Evolutionary conservation across 2,797 vertebrate species (phyloP), one percentile per base, ranked within the genome.

Genomic region (Sebastolobus altivelis): DNA sequence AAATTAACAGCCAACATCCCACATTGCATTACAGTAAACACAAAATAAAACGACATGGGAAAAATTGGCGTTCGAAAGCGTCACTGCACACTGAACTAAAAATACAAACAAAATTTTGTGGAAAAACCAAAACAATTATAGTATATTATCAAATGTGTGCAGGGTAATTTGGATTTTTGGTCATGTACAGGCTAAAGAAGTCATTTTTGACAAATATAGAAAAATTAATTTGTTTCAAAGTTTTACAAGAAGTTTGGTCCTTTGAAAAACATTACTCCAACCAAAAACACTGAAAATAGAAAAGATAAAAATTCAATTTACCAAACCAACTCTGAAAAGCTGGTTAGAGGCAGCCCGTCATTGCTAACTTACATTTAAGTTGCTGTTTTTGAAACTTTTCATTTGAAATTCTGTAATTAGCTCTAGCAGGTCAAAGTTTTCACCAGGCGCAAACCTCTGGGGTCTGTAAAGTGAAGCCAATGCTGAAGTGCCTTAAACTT

Each of bases 1-100:
- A 37, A 37, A 81, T 81, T 70, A 70, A 52, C 13, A 38, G 22
- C 37, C 58, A 29, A n/a, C 20, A n/a, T 54, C 43, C 25, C 18
- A 13, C 4, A 52, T 49, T 70, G 16, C 16, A 66, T 66, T 27
- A 31, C 12, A 31, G 18, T 46, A 22, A 70, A 68, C 46, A 63
- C 25, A 33, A 81, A 69, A 65, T 29, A 3, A 72, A 59, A 55
- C 3, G 0, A 12, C 20, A 12, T 6, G 5, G 6, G 43, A 16
- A 29, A 29, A 35, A 22, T 6, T 16, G n/a, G 7, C 8, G 2
- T 72, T 62, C 2, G 6, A 62, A 60, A 72, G 33, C 27, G 14
- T 35, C 20, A 16, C 56, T 5, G 5, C 4, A 6, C 37, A 33
- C 43, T 25, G 16, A 65, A 38, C 31, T 63, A 49, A 14, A 55